Evolutionary conservation across 2,113 vertebrate genomes (phyloP).

Genomic region (Aptenodytes forsteri): DNA sequence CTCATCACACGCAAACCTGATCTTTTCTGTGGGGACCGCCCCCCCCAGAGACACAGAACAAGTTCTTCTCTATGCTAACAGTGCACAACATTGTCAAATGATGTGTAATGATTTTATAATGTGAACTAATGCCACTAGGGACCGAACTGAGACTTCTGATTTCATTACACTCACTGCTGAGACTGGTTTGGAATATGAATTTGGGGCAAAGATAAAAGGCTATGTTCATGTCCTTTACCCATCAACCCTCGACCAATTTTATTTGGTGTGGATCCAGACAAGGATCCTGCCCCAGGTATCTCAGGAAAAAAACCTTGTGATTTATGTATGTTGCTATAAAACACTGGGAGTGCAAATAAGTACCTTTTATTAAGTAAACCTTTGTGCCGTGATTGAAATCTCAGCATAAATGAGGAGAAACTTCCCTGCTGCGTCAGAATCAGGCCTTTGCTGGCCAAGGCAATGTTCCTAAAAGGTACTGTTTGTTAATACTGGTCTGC

Average conservation of each 20-base stretch:
- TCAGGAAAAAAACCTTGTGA: not conserved
- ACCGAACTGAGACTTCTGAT: conserved; percentile 72
- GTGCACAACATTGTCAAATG: conserved; percentile 78
- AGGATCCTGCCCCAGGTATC: not conserved
- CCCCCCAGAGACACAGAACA: conserved; percentile 74
- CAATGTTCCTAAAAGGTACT: not conserved
- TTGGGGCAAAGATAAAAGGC: conserved; percentile 37
- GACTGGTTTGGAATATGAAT: conserved; percentile 73
- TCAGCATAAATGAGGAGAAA: not conserved
- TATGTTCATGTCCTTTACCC: not conserved
- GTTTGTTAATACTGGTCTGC: not conserved
- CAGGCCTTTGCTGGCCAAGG: not conserved
- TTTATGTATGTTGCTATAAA: not conserved
- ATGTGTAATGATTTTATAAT: conserved; percentile 81
- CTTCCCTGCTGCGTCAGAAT: not conserved
- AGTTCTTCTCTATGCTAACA: conserved; percentile 76
- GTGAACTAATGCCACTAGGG: conserved; percentile 78
- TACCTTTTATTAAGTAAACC: not conserved
- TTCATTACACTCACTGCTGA: conserved; percentile 73
- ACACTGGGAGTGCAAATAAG: not conserved
- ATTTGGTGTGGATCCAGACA: not conserved
- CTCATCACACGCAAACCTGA: conserved; percentile 59
- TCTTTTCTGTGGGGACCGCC: conserved; percentile 73
- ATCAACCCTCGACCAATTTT: not conserved
- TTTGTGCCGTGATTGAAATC: not conserved